Base-by-base conservation (phyloP, 2,797 vertebrate genomes). In the Heterohyrax brucei region DNA sequence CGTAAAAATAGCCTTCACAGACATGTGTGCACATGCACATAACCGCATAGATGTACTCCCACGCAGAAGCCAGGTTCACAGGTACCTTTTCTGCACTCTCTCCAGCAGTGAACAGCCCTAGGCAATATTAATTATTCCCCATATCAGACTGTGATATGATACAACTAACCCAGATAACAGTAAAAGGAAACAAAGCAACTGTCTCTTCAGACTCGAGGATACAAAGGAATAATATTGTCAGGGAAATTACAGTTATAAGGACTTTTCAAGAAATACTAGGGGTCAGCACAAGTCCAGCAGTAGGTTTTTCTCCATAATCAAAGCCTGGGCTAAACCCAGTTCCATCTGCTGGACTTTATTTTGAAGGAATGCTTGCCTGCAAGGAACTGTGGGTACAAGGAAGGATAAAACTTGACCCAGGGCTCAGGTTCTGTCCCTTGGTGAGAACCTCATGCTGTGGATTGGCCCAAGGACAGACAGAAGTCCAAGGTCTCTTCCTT, bases 21-120 rank as follows among this genome's bases (percentile, higher is more conserved):
- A 61, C 28, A 19, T 0, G 1, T 5, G 24, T 28, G 39, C 2
- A 3, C 12, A 10, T 5, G 44, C 0, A 10, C 33, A 12, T n/a
- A 21, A 13, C 53, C 10, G 48, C 1, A 5, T 3, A n/a, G 81
- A 30, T 9, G 62, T 46, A n/a, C 3, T 28, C 44, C 7, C 10
- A 56, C 9, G 14, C 30, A 10, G 30, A 12, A 8, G 39, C 33
- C 56, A 30, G 87, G 18, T 53, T 30, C 76, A 24, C 12, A 19
- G 84, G 10, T 24, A 1, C 16, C 28, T 21, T 5, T 12, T 10
- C 30, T 14, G 1, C 9, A 1, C 50, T 53, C 19, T 50, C n/a
- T 19, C 26, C 10, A 19, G 76, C 50, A 28, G 6, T 12, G 44
- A 5, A 19, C 14, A 10, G 18, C 70, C 78, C 70, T 53, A 56